Base-by-base conservation (phyloP, 2,888 invertebrate species). In the Entomobrya proxima region DNA sequence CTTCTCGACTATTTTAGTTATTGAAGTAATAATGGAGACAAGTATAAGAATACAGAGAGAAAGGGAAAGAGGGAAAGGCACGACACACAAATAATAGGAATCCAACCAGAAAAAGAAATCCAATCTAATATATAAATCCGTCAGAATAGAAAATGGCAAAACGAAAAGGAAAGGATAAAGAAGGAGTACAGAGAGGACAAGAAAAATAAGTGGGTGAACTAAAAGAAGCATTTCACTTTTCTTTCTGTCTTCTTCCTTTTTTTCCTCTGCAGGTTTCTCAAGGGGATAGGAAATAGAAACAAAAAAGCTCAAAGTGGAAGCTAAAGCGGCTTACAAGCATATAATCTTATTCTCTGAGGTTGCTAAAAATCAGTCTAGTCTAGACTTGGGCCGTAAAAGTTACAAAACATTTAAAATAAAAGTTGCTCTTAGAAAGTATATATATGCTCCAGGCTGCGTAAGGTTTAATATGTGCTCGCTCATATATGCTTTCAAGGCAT, bases 81-180 rank as follows among this genome's bases (percentile, higher is more conserved):
- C 44, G 72, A 72, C 72, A 47, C 44, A 72, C 18, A n/a, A 44
- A 47, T 72, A 72, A 47, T 72, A 72, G 32, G 47, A 47, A 47
- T 44, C 47, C 47, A 47, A 44, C 47, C 30, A 47, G 47, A 47
- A 47, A 47, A 47, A 47, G 47, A 72, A 72, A 72, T 47, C 72
- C 44, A 72, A 72, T 72, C 47, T 47, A 72, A 72, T 72, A 72
- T 72, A 72, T 72, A 72, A 72, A 72, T 47, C 72, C 72, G 72
- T 72, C 72, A 72, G 24, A 13, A 35, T 32, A 32, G 69, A 40
- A n/a, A 61, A 32, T 32, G 27, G n/a, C 32, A 35, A 18, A 13
- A 9, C 5, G 15, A 50, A 50, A 6, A 30, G 1, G 35, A 4
- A 75, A 27, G 6, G 18, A n/a, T n/a, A n/a, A n/a, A n/a, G n/a